Base-by-base conservation (phyloP, 2,888 invertebrate genomes). In the Pachliopta kotzebuea region DNA sequence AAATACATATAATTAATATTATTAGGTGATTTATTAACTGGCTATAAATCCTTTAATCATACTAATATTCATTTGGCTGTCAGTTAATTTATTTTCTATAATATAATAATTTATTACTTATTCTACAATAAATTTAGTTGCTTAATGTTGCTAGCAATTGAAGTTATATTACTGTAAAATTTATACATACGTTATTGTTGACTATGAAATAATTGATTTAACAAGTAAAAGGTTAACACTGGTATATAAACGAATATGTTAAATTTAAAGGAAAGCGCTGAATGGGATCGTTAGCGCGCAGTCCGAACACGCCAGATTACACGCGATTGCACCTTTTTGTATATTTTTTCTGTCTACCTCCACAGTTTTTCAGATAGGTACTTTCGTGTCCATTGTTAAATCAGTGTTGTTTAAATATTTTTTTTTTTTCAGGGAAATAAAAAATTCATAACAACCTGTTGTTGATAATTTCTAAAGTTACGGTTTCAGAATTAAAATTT, bases 231-330 rank as follows among this genome's bases (percentile, higher is more conserved):
- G 2, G n/a, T 45, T 18, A 45, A 45, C 18, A 45, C 37, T 14
- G 45, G 18, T n/a, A 45, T 45, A 18, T n/a, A n/a, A 45, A 45
- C 18, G 4, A 45, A 45, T 45, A 45, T 45, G n/a, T 18, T n/a
- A 45, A 45, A 14, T 18, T 45, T 57, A 26, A 57, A 57, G 45
- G 53, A n/a, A 31, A 37, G 52, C 62, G 58, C 58, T 63, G 58
- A 63, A 63, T 63, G 53, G 54, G 45, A 37, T 58, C 63, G 58
- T 58, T 63, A 63, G 58, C 53, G 29, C 29, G 53, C 4, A 20
- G n/a, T 29, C 53, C 57, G 45, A 58, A 63, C 45, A 45, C 58
- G 26, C n/a, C 20, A 49, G 52, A 37, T 57, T 62, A 31, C n/a
- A 37, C n/a, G 42, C 45, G 60, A 60, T 53, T 31, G 23, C 60